Percentiles rank a stretch among this genome's conserved stretches.
Conservation (phyloP, 1,140 invertebrate genomes). For the Danaus plexippus region DNA sequence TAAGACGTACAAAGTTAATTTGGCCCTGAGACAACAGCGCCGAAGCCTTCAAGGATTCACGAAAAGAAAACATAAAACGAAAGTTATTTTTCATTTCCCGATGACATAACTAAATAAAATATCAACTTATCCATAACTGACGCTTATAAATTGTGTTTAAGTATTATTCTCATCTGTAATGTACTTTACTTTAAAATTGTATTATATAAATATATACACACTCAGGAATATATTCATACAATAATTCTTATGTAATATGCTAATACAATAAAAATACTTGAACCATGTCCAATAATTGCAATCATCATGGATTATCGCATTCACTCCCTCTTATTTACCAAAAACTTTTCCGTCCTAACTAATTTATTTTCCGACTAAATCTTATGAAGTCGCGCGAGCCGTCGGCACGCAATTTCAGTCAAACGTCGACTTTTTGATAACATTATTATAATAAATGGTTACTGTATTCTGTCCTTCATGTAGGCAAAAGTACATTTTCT, state of each 20-base stretch:
- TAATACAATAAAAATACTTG: neutral
- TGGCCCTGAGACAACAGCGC: slow-evolving; percentile 35
- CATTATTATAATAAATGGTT: slow-evolving; percentile 50
- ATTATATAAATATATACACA: too few species aligned
- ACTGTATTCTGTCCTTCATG: slow-evolving; percentile 31
- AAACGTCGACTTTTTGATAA: slow-evolving; percentile 64
- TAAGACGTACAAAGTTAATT: slow-evolving; percentile 55
- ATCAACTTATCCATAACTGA: too few species aligned
- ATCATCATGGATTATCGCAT: slow-evolving; percentile 21
- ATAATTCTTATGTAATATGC: too few species aligned
- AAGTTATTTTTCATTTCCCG: neutral
- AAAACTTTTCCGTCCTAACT: slow-evolving; percentile 62
- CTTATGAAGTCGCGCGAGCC: slow-evolving; percentile 53
- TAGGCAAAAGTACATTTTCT: too few species aligned
- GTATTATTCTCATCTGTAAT: too few species aligned
- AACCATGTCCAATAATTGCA: slow-evolving; percentile 28
- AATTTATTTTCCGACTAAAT: slow-evolving; percentile 67
- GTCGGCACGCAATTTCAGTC: slow-evolving; percentile 58
- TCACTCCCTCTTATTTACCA: slow-evolving; percentile 55
- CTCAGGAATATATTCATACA: too few species aligned
- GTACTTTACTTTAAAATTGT: too few species aligned
- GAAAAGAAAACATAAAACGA: slow-evolving; percentile 2
- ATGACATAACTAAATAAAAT: too few species aligned
- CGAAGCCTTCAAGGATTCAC: too few species aligned
- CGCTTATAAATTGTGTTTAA: too few species aligned